Conservation (phyloP, 2,888 invertebrate genomes). For the Tipula helvola region DNA sequence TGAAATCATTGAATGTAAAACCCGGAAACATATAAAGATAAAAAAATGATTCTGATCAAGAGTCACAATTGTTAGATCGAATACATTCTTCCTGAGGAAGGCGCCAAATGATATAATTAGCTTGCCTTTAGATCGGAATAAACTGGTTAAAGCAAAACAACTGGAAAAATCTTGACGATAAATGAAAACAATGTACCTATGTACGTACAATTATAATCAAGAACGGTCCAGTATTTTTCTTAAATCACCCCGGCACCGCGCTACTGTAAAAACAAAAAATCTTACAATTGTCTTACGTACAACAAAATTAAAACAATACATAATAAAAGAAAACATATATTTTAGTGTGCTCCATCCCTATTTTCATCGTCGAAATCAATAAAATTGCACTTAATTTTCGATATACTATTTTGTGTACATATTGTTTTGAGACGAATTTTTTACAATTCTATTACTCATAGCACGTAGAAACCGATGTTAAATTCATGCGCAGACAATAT, state of each 20-base stretch:
- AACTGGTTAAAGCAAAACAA: no score
- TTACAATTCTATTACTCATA: not conserved
- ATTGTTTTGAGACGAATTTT: not conserved
- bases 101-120: no score
- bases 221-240: not conserved
- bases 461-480: not conserved
- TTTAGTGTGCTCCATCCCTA: not conserved
- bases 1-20: no score
- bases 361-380: not conserved
- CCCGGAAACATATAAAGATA: no score
- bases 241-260: not conserved
- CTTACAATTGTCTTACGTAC: not conserved
- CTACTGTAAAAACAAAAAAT: not conserved
- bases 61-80: no score
- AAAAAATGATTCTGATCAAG: no score
- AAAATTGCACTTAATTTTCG: not conserved
- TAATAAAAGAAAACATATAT: not conserved
- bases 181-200: no score
- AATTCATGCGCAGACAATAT: not conserved
- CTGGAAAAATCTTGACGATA: no score
- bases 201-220: not conserved
- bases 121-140: no score
- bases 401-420: not conserved
- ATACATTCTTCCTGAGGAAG: no score
- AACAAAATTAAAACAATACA: not conserved